Percentiles rank a stretch among this genome's conserved stretches.
Evolutionary conservation across 2,888 invertebrate genomes (phyloP).

Genomic region (Folsomia candida): DNA sequence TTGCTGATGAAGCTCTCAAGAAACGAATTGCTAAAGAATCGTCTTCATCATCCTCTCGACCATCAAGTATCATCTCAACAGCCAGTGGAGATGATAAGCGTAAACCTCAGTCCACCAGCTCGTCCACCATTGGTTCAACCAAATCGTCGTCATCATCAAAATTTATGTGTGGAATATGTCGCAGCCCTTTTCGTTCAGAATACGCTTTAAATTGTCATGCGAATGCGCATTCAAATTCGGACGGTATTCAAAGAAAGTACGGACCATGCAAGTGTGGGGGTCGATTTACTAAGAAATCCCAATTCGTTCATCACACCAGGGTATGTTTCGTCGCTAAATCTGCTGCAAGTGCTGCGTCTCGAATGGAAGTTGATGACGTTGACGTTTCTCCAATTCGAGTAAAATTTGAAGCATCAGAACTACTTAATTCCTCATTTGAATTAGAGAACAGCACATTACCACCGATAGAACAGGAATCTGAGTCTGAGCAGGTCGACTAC

Average conservation of each 20-base stretch:
- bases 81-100: background rate
- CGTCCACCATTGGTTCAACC: background rate
- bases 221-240: background rate
- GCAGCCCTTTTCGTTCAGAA: too few relatives aligned
- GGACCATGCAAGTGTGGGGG: background rate
- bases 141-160: background rate
- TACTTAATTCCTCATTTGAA: background rate
- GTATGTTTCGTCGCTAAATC: background rate
- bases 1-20: conserved; percentile 1
- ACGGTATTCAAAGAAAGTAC: background rate
- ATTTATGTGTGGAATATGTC: too few relatives aligned
- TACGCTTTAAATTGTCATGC: background rate
- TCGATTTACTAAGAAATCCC: background rate
- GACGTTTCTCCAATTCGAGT: background rate
- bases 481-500: background rate
- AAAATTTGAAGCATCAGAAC: background rate
- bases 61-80: background rate
- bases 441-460: background rate
- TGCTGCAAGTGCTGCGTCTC: background rate
- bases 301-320: background rate
- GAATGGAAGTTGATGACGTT: background rate
- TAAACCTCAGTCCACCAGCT: background rate
- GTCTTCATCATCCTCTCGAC: background rate
- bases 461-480: background rate
- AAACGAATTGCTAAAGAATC: background rate